Evolutionary conservation across 1,140 invertebrate genomes (phyloP).

Genomic region (Magallana gigas): DNA sequence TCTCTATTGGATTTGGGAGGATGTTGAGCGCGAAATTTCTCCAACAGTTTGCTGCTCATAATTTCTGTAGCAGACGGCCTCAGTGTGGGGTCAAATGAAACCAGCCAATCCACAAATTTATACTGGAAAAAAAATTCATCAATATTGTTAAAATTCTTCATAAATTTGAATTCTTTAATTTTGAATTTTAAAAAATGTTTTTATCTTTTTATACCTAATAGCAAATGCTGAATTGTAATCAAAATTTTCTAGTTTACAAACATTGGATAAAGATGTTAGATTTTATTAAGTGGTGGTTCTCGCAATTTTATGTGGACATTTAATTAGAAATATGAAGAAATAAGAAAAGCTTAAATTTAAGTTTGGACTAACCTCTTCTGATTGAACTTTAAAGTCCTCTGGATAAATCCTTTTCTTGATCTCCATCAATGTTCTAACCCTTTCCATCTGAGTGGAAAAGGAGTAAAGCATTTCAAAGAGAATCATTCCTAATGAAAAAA

Average conservation of each 20-base stretch:
- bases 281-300: too few species aligned
- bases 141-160: too few species aligned
- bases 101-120: constrained; percentile 87
- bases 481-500: constrained; percentile 96
- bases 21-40: constrained; percentile 59
- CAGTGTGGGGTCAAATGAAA: constrained; percentile 85
- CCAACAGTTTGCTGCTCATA: constrained; percentile 69
- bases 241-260: too few species aligned
- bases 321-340: too few species aligned
- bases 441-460: constrained; percentile 94
- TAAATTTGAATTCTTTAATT: too few species aligned
- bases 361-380: constrained; percentile 84
- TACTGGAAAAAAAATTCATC: constrained; percentile 79
- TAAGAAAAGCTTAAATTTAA: too few species aligned
- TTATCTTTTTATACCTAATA: too few species aligned
- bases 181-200: too few species aligned
- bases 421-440: constrained; percentile 82
- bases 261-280: too few species aligned
- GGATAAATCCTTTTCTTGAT: constrained; percentile 87
- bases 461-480: constrained; percentile 94
- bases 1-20: not conserved
- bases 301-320: too few species aligned
- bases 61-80: constrained; percentile 85
- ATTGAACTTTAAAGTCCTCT: constrained; percentile 84
- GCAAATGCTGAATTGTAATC: too few species aligned